Percentiles rank a stretch among this genome's conserved stretches.
Evolutionary conservation across 2,888 invertebrate genomes (phyloP).

Genomic region (Physocephala rufipes): DNA sequence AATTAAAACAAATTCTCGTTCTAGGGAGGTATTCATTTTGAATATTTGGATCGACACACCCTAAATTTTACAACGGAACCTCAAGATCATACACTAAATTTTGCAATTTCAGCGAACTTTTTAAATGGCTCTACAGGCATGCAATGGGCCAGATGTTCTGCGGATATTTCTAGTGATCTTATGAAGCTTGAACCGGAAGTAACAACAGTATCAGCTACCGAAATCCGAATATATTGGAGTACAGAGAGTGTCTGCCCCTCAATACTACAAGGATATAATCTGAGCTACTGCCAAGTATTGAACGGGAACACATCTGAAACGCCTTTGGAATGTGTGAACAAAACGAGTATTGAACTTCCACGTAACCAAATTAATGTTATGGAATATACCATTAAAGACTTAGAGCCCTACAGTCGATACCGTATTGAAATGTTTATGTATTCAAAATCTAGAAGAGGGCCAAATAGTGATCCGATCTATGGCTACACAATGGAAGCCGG

Average conservation of each 20-base stretch:
- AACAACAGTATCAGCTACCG: conserved; percentile 48
- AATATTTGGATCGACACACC: conserved; percentile 62
- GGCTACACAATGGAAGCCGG: conserved; percentile 77
- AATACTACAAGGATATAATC: conserved; percentile 75
- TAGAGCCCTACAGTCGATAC: conserved; percentile 80
- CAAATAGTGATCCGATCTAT: conserved; percentile 69
- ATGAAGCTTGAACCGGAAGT: conserved; percentile 48
- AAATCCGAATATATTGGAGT: conserved; percentile 75
- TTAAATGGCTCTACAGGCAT: conserved; percentile 77
- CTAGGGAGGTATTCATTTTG: conserved; percentile 71
- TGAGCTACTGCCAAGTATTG: conserved; percentile 76
- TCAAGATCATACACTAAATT: conserved; percentile 69
- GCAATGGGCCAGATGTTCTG: conserved; percentile 78
- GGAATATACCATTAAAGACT: conserved; percentile 68
- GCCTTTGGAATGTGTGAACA: conserved; percentile 23
- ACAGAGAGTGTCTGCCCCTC: conserved; percentile 79
- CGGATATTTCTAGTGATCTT: conserved; percentile 47
- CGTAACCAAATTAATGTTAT: conserved; percentile 36
- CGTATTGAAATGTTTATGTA: conserved; percentile 73
- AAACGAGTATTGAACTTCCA: conserved; percentile 33
- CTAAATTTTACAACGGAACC: conserved; percentile 64
- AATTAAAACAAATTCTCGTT: conserved; percentile 21
- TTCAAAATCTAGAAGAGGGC: conserved; percentile 68
- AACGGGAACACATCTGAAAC: conserved; percentile 40
- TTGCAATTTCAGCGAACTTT: conserved; percentile 82